Evolutionary conservation across 2,113 vertebrate species (phyloP), one percentile per base, ranked within the genome.

Genomic region (Thinocorus orbignyianus): DNA sequence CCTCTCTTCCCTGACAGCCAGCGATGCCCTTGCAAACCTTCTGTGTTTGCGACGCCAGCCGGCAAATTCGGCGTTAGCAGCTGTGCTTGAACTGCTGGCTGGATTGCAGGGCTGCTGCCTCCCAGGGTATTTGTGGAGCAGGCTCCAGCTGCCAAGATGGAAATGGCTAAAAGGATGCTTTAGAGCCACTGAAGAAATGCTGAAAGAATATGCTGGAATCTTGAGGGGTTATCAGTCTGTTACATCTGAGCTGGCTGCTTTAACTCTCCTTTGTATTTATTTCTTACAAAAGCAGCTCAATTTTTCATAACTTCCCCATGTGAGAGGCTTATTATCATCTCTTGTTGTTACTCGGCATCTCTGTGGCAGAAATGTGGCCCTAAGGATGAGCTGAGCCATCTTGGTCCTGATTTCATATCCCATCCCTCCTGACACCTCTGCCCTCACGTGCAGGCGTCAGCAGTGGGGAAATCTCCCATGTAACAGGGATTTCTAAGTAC

Each of bases 41-140:
- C 68, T 28, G 70, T 0, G 0, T 22, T 69, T 4, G 11, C 10
- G 7, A 28, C 0, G 30, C 71, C 82, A 35, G 76, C 22, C 90
- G 80, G 71, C 52, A 8, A 69, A 66, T 30, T 71, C 0, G 1
- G 37, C 0, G 0, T 39, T 71, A 72, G 31, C 94, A 95, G 91
- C 92, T 92, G 91, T 17, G 89, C 48, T 35, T 9, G 57, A 64
- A 70, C 78, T 65, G 57, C 81, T 39, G 85, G 25, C 57, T 85
- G 88, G 54, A 30, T 41, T 23, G 71, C 62, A 80, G 82, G 58
- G 83, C 14, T 51, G 74, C 61, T 81, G 2, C 76, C 68, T 93
- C 86, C 86, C 80, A 35, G 91, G 41, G 2, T n/a, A 25, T 18
- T 3, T 66, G 69, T 72, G 65, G n/a, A 37, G 52, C 78, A 90